Conservation (phyloP, 1,140 invertebrate genomes). For the Eupristina koningsbergeri region DNA sequence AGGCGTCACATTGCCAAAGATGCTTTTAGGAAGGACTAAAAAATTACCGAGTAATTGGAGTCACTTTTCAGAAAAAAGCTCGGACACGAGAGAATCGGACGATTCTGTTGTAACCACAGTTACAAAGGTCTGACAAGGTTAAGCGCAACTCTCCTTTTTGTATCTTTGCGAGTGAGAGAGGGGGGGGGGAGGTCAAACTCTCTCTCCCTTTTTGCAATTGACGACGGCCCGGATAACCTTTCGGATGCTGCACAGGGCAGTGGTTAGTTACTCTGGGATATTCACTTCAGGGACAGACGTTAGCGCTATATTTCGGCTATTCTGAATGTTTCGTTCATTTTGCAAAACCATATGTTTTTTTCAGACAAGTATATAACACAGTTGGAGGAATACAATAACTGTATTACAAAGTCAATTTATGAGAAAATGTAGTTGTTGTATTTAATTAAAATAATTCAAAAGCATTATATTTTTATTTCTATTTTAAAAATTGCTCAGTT, state of each 20-base stretch:
- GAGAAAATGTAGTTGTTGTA: background rate
- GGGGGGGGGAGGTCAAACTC: background rate
- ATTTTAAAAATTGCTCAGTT: background rate
- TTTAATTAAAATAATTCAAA: conserved; percentile 20
- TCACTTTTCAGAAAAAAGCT: conserved; percentile 35
- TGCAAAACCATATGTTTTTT: background rate
- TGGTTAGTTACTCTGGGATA: background rate
- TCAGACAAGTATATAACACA: conserved; percentile 7
- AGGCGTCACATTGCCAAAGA: background rate
- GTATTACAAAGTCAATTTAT: conserved; percentile 3
- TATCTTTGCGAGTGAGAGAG: background rate
- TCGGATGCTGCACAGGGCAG: background rate
- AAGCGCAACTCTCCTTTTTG: background rate
- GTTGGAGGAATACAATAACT: background rate
- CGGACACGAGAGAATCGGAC: background rate
- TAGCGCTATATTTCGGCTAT: background rate
- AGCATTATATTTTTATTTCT: background rate
- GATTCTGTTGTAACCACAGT: no score
- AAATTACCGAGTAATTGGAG: conserved; percentile 50
- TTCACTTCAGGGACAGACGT: conserved; percentile 1
- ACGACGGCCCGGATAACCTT: background rate
- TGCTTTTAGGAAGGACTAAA: conserved; percentile 44
- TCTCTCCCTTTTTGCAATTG: background rate
- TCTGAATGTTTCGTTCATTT: conserved; percentile 12
- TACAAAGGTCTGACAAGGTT: background rate